A percentile compares a stretch with the other conserved stretches of the same genome.
Evolutionary conservation across 2,888 invertebrate species (phyloP).

Genomic region (Lacanobia wlatinum): DNA sequence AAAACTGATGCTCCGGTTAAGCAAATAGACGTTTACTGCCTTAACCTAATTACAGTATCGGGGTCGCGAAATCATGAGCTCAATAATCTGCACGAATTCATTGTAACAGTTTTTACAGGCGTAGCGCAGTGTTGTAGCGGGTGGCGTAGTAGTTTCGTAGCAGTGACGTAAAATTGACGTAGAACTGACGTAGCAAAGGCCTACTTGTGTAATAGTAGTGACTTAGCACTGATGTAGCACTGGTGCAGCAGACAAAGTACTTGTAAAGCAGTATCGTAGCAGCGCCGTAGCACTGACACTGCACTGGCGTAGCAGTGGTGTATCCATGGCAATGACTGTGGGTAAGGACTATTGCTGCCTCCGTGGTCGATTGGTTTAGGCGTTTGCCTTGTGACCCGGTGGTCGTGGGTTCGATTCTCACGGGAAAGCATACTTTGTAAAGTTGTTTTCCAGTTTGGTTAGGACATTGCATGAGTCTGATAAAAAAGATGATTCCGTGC

Average conservation of each 20-base stretch:
- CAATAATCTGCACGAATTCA: too few species aligned
- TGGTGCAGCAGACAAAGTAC: too few species aligned
- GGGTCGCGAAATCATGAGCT: background rate
- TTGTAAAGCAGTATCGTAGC: too few species aligned
- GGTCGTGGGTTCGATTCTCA: too few species aligned
- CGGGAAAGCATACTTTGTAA: too few species aligned
- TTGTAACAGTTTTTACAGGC: background rate
- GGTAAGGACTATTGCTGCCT: too few species aligned
- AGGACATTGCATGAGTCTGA: too few species aligned
- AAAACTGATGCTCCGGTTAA: background rate
- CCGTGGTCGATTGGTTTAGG: too few species aligned
- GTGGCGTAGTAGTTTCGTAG: background rate
- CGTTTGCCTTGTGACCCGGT: too few species aligned
- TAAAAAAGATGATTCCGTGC: too few species aligned
- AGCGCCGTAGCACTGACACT: background rate
- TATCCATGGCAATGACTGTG: background rate
- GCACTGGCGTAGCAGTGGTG: background rate
- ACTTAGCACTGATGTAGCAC: background rate
- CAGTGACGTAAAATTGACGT: background rate
- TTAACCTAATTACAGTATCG: background rate
- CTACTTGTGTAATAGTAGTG: background rate
- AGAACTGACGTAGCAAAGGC: background rate
- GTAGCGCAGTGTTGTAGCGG: background rate
- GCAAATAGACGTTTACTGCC: background rate
- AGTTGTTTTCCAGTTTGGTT: too few species aligned